phyloP scores from a whole-genome alignment of 2,113 vertebrate genomes.

The Bothrops jararaca region DNA sequence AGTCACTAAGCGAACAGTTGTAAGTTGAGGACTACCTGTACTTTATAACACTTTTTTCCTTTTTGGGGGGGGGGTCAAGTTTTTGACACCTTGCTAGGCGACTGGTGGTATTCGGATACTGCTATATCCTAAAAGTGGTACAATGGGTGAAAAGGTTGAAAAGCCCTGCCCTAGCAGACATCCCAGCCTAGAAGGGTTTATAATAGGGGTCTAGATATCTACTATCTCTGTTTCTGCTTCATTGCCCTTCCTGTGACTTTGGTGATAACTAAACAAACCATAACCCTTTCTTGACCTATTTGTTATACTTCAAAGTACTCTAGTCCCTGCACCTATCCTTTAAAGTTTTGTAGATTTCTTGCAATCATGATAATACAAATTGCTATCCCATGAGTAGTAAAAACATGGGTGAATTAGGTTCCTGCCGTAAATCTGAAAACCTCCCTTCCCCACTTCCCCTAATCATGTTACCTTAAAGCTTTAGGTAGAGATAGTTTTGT shows the following conservation, averaged over 20 bases:
- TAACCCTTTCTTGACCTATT: neutral
- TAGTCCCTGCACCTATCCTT: neutral
- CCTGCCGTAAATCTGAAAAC: neutral
- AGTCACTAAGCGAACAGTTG: too few relatives aligned
- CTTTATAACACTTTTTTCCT: too few relatives aligned
- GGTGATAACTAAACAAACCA: neutral
- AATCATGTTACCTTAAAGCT: neutral
- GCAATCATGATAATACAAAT: neutral
- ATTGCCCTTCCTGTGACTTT: neutral
- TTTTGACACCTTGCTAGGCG: too few relatives aligned
- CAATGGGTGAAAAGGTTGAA: too few relatives aligned
- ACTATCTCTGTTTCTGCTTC: neutral
- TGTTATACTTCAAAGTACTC: neutral
- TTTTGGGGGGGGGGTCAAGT: too few relatives aligned
- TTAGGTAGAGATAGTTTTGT: neutral
- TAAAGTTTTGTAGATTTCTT: neutral
- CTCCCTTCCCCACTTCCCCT: neutral
- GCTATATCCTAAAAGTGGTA: too few relatives aligned
- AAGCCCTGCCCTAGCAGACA: neutral
- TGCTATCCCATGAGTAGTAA: neutral
- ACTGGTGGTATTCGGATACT: too few relatives aligned
- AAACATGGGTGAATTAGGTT: neutral
- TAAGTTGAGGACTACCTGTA: too few relatives aligned
- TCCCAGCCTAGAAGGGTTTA: neutral
- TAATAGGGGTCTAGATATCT: neutral